phyloP scores from a whole-genome alignment of 2,888 invertebrate species.

The Buathra laborator region DNA sequence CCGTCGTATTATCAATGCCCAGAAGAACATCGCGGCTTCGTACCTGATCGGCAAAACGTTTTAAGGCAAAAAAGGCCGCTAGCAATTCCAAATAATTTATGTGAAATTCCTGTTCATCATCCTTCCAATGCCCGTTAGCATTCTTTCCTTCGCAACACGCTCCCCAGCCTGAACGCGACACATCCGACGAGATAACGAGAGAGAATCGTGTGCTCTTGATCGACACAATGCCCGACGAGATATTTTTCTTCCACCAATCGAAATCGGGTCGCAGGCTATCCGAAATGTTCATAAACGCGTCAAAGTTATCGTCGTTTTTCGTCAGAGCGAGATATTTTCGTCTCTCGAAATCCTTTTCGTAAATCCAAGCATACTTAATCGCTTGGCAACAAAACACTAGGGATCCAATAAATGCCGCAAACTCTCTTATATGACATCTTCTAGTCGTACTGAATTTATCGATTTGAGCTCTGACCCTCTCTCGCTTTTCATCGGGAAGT shows the following conservation, averaged over 20 bases:
- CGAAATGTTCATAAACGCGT: slow-evolving; percentile 6
- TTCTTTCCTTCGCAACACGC: slow-evolving; percentile 8
- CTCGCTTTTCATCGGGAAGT: slow-evolving; percentile 44
- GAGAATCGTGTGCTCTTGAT: slow-evolving; percentile 35
- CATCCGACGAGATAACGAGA: slow-evolving; percentile 54
- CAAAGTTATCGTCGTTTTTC: neutral
- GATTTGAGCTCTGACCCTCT: slow-evolving; percentile 21
- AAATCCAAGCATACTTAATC: slow-evolving; percentile 50
- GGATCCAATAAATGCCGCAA: slow-evolving; percentile 37
- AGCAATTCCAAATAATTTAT: slow-evolving; percentile 36
- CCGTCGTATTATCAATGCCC: slow-evolving; percentile 66
- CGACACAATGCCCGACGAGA: slow-evolving; percentile 1
- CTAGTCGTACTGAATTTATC: slow-evolving; percentile 36
- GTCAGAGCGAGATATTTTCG: slow-evolving; percentile 39
- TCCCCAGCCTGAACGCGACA: slow-evolving; percentile 33
- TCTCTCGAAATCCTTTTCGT: slow-evolving; percentile 46
- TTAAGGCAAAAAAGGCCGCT: slow-evolving; percentile 51
- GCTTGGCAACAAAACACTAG: slow-evolving; percentile 52
- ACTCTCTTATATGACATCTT: slow-evolving; percentile 47
- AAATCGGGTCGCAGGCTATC: slow-evolving; percentile 20
- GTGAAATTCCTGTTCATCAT: slow-evolving; percentile 31
- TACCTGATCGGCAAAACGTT: slow-evolving; percentile 57
- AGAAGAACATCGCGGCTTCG: slow-evolving; percentile 58
- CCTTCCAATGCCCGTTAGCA: slow-evolving; percentile 19
- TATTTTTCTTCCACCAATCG: slow-evolving; percentile 40